These are phyloP conservation scores for Zaprionus camerounensis DNA, from an alignment of 1,140 invertebrate genomes.

Conservation along the genomic window DNA sequence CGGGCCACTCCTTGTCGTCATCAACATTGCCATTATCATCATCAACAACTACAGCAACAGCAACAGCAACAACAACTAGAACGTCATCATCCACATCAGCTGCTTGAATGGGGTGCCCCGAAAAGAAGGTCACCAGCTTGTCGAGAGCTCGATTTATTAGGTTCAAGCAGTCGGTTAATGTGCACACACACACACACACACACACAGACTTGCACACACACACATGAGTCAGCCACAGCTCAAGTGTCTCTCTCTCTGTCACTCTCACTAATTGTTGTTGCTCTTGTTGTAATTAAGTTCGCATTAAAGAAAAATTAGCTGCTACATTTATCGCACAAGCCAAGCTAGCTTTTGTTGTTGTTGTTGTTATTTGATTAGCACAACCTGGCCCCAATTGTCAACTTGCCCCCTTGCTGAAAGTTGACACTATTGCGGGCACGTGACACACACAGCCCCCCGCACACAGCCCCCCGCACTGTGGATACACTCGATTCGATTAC, in stretches of 20 bases:
- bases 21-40: conserved; percentile 32
- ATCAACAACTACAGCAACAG: conserved; percentile 8
- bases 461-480: neutral
- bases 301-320: conserved; percentile 78
- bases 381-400: conserved; percentile 35
- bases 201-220: conserved; percentile 26
- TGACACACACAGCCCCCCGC: neutral
- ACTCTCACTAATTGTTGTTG: conserved; percentile 49
- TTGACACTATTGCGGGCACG: conserved; percentile 40
- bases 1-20: conserved; percentile 44
- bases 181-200: conserved; percentile 27
- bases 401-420: conserved; percentile 24
- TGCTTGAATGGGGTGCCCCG: conserved; percentile 29
- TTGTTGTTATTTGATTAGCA: conserved; percentile 55
- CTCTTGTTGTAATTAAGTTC: conserved; percentile 72
- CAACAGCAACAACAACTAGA: neutral
- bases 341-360: conserved; percentile 13
- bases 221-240: conserved; percentile 34
- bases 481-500: neutral
- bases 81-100: conserved; percentile 18
- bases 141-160: conserved; percentile 79
- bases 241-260: conserved; percentile 51
- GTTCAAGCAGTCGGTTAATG: conserved; percentile 73
- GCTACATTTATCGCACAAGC: conserved; percentile 50
- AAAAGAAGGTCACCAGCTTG: conserved; percentile 75